These are phyloP conservation scores for Ochotona curzoniae DNA, from an alignment of 2,113 vertebrate genomes.

Conservation along the genomic window DNA sequence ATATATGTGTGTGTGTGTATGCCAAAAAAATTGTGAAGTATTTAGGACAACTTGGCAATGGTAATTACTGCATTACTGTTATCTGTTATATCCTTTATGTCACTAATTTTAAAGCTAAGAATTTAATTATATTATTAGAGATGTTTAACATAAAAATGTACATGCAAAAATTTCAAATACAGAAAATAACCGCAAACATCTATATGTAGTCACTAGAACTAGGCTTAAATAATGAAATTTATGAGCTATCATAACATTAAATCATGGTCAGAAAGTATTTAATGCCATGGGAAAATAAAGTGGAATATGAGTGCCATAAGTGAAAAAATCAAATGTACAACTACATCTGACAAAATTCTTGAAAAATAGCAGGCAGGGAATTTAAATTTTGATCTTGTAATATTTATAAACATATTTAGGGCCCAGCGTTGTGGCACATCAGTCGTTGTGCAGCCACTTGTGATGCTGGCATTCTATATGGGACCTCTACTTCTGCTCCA, in stretches of 20 bases:
- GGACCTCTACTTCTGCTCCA: too few relatives aligned
- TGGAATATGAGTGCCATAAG: too few relatives aligned
- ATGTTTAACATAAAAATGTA: not conserved
- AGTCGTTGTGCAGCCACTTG: too few relatives aligned
- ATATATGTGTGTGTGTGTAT: not conserved
- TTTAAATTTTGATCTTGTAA: not conserved
- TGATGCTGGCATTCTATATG: too few relatives aligned
- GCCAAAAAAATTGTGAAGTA: not conserved
- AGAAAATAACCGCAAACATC: not conserved
- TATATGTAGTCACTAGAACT: not conserved
- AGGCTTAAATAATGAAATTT: constrained; percentile 39
- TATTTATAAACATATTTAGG: not conserved
- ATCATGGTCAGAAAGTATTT: constrained; percentile 27
- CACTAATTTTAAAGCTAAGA: too few relatives aligned
- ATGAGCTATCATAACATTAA: not conserved
- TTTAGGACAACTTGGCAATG: constrained; percentile 21
- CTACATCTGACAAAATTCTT: constrained; percentile 1
- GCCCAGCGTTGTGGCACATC: too few relatives aligned
- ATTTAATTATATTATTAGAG: not conserved
- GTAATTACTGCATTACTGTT: not conserved
- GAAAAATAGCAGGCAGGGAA: not conserved
- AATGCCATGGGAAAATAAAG: too few relatives aligned
- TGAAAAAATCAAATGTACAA: constrained; percentile 31
- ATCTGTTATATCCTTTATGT: not conserved
- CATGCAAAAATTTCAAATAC: constrained; percentile 32